Base-by-base conservation (phyloP, 2,888 invertebrate genomes). In the Charanyca ferruginea region DNA sequence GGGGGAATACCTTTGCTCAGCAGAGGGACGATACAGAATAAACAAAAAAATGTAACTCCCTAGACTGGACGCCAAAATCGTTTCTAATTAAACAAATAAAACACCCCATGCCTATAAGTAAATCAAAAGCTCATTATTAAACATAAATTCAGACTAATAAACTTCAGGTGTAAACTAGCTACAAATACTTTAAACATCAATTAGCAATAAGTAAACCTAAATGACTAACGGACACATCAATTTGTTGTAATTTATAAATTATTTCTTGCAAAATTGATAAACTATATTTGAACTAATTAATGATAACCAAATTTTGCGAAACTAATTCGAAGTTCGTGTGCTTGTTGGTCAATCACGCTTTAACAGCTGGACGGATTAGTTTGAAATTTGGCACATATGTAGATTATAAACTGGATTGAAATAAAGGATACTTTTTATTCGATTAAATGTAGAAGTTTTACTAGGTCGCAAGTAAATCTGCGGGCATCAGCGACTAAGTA, bases 121-220 rank as follows among this genome's bases (percentile, higher is more conserved):
- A 28, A 66, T 42, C 60, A 20, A 45, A 58, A 9, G 7, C 52
- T 60, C 28, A 60, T 66, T 60, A 54, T 9, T 55, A 52, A 32
- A 61, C 73, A 67, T 52, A 53, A 18, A 60, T 32, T 35, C 16
- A 23, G 0, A 22, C 13, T 20, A 52, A 57, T 73, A 67, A 58
- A 57, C 8, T 28, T n/a, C 6, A 18, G 48, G 16, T 38, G 7
- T 41, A 28, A 61, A 48, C 41, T n/a, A 41, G 16, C 3, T 3
- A 18, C 45, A 47, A 54, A 68, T 55, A 68, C 55, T 59, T 51
- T 22, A 54, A 25, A 44, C 2, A 20, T 48, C 48, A 22, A 64
- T 63, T 41, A 23, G 20, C 55, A 64, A 74, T 74, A 8, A 73
- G 64, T 74, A 74, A 55, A 51, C 22, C 2, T n/a, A 60, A 74